phyloP scores from a whole-genome alignment of 1,140 invertebrate species.

The Pseudachorutes palmiensis region DNA sequence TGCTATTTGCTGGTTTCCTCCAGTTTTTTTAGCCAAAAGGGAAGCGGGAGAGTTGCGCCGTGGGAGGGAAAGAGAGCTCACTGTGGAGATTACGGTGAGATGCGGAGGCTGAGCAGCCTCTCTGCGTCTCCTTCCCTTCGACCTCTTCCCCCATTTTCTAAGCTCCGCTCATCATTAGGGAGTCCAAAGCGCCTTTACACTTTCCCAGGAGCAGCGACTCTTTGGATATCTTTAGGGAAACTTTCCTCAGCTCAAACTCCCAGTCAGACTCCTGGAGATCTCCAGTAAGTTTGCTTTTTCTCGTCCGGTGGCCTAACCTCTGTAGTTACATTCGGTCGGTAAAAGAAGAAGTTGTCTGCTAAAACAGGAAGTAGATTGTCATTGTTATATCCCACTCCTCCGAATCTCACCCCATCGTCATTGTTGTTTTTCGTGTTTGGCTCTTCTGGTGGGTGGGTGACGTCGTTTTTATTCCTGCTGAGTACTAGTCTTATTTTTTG shows the following conservation, averaged over 20 bases:
- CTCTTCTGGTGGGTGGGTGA: too few species aligned
- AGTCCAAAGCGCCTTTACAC: neutral
- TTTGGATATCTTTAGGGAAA: neutral
- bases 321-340: neutral
- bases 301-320: neutral
- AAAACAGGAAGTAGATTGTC: too few species aligned
- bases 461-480: too few species aligned
- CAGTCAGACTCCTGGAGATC: neutral
- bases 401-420: too few species aligned
- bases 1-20: neutral
- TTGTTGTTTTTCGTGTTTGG: too few species aligned
- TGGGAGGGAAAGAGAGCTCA: neutral
- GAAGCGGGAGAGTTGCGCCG: constrained; percentile 2
- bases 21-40: neutral
- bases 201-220: neutral
- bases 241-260: neutral
- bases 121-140: constrained; percentile 6
- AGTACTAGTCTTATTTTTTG: too few species aligned
- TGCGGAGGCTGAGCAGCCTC: constrained; percentile 7
- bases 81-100: neutral
- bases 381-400: too few species aligned
- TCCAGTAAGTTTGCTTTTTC: neutral
- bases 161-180: too few species aligned
- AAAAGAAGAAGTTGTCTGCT: too few species aligned
- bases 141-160: neutral